These are phyloP conservation scores for Alauda arvensis DNA, from an alignment of 2,797 vertebrate species.

Conservation along the genomic window DNA sequence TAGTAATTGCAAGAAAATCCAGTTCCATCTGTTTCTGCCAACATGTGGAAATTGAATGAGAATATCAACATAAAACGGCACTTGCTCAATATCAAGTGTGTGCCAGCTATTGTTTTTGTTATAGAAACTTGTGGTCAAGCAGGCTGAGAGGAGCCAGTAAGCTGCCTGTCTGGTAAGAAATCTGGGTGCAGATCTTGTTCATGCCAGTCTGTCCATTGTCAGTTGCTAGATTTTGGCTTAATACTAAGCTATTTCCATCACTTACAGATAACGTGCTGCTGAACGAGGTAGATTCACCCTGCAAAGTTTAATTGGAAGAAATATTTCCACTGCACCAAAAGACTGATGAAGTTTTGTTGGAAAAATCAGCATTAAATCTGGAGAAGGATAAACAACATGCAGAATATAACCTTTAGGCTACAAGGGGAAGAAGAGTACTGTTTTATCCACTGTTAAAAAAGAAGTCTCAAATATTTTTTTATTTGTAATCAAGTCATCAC, in stretches of 20 bases:
- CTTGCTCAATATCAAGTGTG: constrained; percentile 25
- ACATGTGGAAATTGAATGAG: constrained; percentile 46
- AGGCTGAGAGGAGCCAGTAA: neutral
- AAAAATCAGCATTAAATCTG: neutral
- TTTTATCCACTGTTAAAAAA: neutral
- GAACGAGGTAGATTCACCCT: neutral
- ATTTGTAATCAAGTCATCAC: neutral
- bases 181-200: neutral
- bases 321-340: neutral
- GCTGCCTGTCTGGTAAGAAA: constrained; percentile 2
- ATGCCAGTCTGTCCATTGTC: neutral
- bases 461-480: neutral
- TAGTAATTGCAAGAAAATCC: constrained; percentile 51
- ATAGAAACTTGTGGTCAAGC: constrained; percentile 11
- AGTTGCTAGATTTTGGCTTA: neutral
- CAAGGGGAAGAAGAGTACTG: neutral
- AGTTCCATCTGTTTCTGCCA: constrained; percentile 55
- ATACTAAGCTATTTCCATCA: neutral
- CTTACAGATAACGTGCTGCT: neutral
- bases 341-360: neutral
- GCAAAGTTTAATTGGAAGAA: neutral
- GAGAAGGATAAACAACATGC: neutral
- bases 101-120: constrained; percentile 29
- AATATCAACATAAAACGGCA: constrained; percentile 30
- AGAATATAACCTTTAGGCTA: neutral